Base-by-base conservation (phyloP, 2,113 vertebrate species). In the Pelobates fuscus region DNA sequence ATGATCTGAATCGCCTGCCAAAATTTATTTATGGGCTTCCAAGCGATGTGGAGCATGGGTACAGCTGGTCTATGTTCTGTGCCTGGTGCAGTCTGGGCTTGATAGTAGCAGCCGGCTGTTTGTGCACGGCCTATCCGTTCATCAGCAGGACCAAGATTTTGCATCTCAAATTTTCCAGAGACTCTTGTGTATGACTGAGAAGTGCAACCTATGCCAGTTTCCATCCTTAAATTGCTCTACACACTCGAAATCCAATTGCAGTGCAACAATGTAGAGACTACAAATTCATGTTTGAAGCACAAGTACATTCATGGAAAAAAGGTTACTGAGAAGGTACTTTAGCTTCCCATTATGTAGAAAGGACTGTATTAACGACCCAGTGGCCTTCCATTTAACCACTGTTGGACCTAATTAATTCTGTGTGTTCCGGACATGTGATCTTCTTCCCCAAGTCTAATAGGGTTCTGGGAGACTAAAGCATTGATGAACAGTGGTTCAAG, bases 1-100 rank as follows among this genome's bases (percentile, higher is more conserved):
- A 95, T 4, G 94, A 95, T 78, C 85, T 95, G 65, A 92, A 92
- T 70, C 90, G 94, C 25, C 90, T 90, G 66, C 92, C 92, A 0
- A 91, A 90, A 29, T 92, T 92, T 12, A 89, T 95, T 85, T 95
- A 93, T 2, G 92, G 92, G 8, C 88, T 96, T 64, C 95, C 93
- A 0, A 73, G 78, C 0, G 92, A 94, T 0, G 93, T 94, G 84
- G 92, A 95, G 32, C 93, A 94, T 0, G 89, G 92, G 29, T 95
- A 93, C 27, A 92, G 93, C 78, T 95, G 93, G 92, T 94, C 94
- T 2, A 86, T 94, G 79, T 92, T 91, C 80, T 93, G 91, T 3
- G 92, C 93, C 74, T 94, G 93, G 90, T 88, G 89, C 80, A 94
- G 93, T 61, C 88, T 95, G 79, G 92, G 90, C 71, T 88, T 96